Evolutionary conservation across 2,888 invertebrate genomes (phyloP).

Genomic region (Cephus sareptanus): DNA sequence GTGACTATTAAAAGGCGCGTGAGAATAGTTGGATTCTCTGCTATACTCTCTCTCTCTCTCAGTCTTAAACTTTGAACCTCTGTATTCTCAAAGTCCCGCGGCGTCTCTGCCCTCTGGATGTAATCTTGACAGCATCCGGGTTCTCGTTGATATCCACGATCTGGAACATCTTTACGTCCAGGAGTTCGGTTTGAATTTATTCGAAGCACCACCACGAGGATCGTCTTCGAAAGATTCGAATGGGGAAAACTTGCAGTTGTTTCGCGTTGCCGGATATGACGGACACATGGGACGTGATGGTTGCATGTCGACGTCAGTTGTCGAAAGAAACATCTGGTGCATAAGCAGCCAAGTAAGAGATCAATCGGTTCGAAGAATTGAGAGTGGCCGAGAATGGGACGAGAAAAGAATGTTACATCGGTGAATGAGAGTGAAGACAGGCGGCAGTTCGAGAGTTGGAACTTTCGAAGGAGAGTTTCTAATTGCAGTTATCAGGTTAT

Average conservation of each 20-base stretch:
- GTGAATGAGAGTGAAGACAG: too few relatives aligned
- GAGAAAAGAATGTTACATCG: too few relatives aligned
- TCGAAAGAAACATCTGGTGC: too few relatives aligned
- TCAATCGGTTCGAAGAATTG: too few relatives aligned
- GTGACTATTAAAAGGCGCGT: slow-evolving; percentile 16
- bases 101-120: not conserved
- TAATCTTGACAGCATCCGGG: not conserved
- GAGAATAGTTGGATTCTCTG: not conserved
- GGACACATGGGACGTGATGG: too few relatives aligned
- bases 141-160: not conserved
- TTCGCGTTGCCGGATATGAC: not conserved
- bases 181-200: not conserved
- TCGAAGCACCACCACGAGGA: not conserved
- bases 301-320: too few relatives aligned
- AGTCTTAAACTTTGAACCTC: not conserved
- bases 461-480: too few relatives aligned
- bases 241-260: not conserved
- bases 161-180: not conserved
- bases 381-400: too few relatives aligned
- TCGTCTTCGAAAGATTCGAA: not conserved
- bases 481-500: too few relatives aligned
- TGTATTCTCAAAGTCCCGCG: not conserved
- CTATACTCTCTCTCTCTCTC: too few relatives aligned
- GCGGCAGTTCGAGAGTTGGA: too few relatives aligned
- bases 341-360: too few relatives aligned